Conservation (phyloP, 2,888 invertebrate genomes). For the Frankliniella intonsa region DNA sequence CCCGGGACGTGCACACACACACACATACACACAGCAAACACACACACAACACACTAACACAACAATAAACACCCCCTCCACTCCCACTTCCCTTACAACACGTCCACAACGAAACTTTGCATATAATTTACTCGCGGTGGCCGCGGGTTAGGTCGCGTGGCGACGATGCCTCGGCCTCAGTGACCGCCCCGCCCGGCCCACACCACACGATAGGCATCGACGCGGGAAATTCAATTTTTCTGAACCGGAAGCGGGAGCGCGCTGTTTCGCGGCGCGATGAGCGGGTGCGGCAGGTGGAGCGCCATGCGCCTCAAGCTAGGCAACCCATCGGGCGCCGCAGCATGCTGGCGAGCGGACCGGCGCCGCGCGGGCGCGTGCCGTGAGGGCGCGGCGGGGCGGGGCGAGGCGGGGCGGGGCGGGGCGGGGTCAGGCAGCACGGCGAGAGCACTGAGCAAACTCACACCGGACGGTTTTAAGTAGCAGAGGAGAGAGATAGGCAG, state of each 20-base stretch:
- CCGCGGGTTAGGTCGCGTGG: too few relatives aligned
- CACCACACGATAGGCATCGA: background rate
- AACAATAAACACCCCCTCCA: background rate
- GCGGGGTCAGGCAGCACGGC: background rate
- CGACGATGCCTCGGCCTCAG: too few relatives aligned
- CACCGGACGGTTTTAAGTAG: too few relatives aligned
- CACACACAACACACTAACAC: background rate
- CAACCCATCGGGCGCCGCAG: background rate
- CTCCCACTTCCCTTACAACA: background rate
- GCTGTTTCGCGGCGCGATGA: too few relatives aligned
- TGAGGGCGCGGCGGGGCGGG: background rate
- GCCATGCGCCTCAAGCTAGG: background rate
- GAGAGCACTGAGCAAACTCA: too few relatives aligned
- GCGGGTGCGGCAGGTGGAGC: background rate
- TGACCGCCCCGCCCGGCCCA: too few relatives aligned
- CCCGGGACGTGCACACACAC: background rate
- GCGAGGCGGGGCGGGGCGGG: background rate
- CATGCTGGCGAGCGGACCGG: background rate
- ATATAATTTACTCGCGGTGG: background rate
- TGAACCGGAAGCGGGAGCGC: too few relatives aligned
- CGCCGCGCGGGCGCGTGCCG: background rate
- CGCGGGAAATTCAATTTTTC: background rate
- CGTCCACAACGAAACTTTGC: background rate
- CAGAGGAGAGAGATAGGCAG: too few relatives aligned
- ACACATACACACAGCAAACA: background rate